phyloP scores from a whole-genome alignment of 1,140 invertebrate species.

The Polypedilum vanderplanki region DNA sequence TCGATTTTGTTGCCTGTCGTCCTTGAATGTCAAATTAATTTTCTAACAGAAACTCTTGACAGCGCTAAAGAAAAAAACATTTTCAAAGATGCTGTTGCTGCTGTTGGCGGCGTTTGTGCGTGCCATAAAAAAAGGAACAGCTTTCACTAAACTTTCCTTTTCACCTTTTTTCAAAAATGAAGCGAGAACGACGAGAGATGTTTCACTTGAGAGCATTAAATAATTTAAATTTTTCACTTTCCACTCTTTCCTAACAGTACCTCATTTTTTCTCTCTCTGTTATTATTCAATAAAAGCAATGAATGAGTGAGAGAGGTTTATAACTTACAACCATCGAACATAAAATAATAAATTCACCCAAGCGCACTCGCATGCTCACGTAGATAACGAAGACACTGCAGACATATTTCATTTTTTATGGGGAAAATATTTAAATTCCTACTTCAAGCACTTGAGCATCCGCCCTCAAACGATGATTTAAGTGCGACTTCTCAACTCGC shows the following conservation, averaged over 20 bases:
- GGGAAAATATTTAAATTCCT: not conserved
- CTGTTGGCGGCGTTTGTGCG: no score
- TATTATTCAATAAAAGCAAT: constrained; percentile 6
- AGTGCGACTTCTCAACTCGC: not conserved
- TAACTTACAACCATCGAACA: not conserved
- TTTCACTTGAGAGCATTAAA: not conserved
- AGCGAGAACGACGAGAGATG: not conserved
- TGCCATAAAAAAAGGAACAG: no score
- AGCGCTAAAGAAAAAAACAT: no score
- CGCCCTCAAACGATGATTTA: not conserved
- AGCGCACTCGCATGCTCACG: not conserved
- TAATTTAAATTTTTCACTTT: not conserved
- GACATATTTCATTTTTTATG: constrained; percentile 19
- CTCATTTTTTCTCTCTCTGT: no score
- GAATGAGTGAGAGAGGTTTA: not conserved
- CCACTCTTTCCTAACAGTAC: no score
- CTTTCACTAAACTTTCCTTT: no score
- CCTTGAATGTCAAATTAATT: no score
- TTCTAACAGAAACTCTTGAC: no score
- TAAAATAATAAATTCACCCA: not conserved
- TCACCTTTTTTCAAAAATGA: not conserved
- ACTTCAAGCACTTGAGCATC: not conserved
- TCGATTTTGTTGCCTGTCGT: no score
- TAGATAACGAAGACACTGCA: not conserved
- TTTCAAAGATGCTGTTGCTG: no score